Evolutionary conservation across 2,113 vertebrate species (phyloP).

Genomic region (human (Homo sapiens)): DNA sequence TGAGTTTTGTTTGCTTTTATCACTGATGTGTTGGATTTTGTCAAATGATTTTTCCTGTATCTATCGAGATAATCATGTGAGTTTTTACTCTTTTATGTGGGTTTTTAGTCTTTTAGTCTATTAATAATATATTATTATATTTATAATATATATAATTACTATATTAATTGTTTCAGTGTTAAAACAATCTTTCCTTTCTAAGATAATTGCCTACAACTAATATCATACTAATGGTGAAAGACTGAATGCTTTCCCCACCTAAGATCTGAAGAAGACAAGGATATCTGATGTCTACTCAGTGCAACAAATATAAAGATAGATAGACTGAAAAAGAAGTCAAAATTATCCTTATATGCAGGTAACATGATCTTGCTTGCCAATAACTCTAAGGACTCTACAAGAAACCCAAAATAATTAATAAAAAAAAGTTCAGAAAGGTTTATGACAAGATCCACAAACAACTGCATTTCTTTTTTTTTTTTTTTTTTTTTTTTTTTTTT

Average conservation of each 20-base stretch:
- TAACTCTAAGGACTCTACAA: not conserved
- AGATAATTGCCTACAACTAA: not conserved
- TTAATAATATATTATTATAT: not conserved
- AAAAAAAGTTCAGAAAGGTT: not conserved
- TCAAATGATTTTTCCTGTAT: not conserved
- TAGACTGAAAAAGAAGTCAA: not conserved
- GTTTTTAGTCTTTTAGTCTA: not conserved
- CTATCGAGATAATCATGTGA: not conserved
- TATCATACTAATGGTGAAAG: not conserved
- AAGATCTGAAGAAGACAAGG: not conserved
- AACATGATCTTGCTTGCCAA: not conserved
- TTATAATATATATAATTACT: not conserved
- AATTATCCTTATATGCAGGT: not conserved
- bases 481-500: too few species aligned
- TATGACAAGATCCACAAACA: not conserved
- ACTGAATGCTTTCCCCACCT: not conserved
- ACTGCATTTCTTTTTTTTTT: not conserved
- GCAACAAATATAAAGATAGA: not conserved
- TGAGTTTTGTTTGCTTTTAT: not conserved
- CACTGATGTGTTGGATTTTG: not conserved
- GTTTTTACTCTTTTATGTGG: not conserved
- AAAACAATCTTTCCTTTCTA: not conserved
- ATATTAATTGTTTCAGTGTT: not conserved
- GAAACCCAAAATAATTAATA: not conserved
- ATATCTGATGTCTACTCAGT: not conserved